These are phyloP conservation scores for Nowickia ferox DNA, from an alignment of 2,888 invertebrate genomes.

Conservation along the genomic window DNA sequence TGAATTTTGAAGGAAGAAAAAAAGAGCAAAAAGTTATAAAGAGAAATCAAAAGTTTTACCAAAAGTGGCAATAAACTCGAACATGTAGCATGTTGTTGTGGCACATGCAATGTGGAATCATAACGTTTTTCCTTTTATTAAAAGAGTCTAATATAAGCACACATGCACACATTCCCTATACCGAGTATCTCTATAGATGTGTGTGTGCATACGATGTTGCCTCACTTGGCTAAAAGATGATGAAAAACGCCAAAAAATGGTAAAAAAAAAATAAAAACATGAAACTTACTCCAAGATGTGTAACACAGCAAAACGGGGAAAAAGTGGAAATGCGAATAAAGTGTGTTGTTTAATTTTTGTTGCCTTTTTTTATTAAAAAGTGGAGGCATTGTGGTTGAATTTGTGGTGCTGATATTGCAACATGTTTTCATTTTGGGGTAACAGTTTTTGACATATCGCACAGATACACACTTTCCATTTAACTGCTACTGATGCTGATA, in stretches of 20 bases:
- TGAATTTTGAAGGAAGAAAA: constrained; percentile 34
- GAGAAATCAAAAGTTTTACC: constrained; percentile 67
- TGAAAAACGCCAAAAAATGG: constrained; percentile 25
- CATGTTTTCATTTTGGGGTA: constrained; percentile 68
- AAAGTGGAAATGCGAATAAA: constrained; percentile 10
- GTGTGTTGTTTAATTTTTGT: not conserved
- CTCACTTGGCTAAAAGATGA: constrained; percentile 66
- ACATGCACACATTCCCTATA: not conserved
- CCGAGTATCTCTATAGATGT: not conserved
- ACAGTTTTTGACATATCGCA: constrained; percentile 68
- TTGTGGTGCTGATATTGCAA: constrained; percentile 67
- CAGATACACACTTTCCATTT: constrained; percentile 57
- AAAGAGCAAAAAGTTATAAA: constrained; percentile 47
- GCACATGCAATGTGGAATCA: constrained; percentile 58
- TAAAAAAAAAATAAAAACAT: not conserved
- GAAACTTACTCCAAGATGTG: constrained; percentile 53
- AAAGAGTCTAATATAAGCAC: not conserved
- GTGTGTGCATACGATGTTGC: constrained; percentile 6
- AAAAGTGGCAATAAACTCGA: constrained; percentile 70
- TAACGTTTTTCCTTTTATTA: constrained; percentile 9
- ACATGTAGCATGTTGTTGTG: constrained; percentile 69
- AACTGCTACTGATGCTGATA: constrained; percentile 20
- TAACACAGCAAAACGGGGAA: constrained; percentile 9
- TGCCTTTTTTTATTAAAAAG: constrained; percentile 28
- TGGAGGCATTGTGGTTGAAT: constrained; percentile 66